Percentiles rank a stretch among this genome's conserved stretches.
These are phyloP conservation scores for Balanococcus diminutus DNA, from an alignment of 2,888 invertebrate genomes.

Conservation along the genomic window DNA sequence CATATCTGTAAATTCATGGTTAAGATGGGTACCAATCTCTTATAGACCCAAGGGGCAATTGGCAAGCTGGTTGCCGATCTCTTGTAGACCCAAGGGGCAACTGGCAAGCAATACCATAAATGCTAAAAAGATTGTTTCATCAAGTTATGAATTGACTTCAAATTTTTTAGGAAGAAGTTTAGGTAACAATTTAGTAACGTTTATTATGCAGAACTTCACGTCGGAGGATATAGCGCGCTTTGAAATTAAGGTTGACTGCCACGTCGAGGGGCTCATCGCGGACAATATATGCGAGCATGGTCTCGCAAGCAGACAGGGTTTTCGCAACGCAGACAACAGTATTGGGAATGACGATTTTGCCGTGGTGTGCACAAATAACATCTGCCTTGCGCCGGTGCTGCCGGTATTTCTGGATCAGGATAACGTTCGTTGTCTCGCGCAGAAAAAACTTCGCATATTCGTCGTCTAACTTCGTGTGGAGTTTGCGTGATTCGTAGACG, in stretches of 20 bases:
- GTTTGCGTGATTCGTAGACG: neutral
- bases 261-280: neutral
- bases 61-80: no score
- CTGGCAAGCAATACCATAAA: neutral
- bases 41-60: no score
- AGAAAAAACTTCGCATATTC: neutral
- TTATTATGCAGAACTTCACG: no score
- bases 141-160: no score
- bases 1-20: no score
- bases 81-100: no score
- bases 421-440: neutral
- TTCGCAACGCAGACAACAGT: neutral
- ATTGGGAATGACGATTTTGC: neutral
- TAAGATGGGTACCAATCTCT: no score
- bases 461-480: neutral
- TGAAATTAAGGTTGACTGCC: neutral
- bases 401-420: neutral
- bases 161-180: no score
- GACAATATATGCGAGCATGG: neutral
- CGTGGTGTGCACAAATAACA: neutral
- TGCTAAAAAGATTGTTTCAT: neutral
- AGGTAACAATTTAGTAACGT: no score
- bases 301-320: neutral
- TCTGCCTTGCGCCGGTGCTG: neutral
- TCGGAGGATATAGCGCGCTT: neutral